phyloP scores from a whole-genome alignment of 1,140 invertebrate genomes.

The Homarus americanus region DNA sequence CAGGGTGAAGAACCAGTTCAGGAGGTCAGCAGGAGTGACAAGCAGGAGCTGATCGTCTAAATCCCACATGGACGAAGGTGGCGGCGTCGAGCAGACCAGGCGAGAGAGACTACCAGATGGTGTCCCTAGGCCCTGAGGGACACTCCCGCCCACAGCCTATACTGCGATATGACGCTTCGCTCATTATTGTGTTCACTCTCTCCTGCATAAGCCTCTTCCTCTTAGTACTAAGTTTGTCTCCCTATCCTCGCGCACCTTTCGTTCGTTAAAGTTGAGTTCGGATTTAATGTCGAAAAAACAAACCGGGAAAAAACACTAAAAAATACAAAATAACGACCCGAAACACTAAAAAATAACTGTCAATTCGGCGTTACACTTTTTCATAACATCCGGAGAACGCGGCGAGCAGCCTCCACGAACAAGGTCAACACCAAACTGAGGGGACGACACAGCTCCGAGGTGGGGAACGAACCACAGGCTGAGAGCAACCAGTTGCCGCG shows the following conservation, averaged over 20 bases:
- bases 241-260: not conserved
- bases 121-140: not conserved
- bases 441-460: constrained; percentile 37
- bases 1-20: constrained; percentile 52
- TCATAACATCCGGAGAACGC: not conserved
- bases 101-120: not conserved
- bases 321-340: not conserved
- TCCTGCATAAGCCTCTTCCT: not conserved
- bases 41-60: not conserved
- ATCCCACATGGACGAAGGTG: not conserved
- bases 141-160: too few relatives aligned
- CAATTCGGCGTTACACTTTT: not conserved
- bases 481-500: constrained; percentile 31
- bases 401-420: not conserved
- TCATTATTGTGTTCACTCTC: not conserved
- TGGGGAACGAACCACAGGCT: not conserved
- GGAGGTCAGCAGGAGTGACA: constrained; percentile 38
- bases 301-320: not conserved
- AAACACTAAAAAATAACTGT: not conserved
- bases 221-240: not conserved
- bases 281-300: too few relatives aligned
- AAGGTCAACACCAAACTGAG: constrained; percentile 52
- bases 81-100: not conserved
- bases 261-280: too few relatives aligned
- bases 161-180: not conserved